Base-by-base conservation (phyloP, 1,140 invertebrate species). In the Macrotrachela quadricornifera region DNA sequence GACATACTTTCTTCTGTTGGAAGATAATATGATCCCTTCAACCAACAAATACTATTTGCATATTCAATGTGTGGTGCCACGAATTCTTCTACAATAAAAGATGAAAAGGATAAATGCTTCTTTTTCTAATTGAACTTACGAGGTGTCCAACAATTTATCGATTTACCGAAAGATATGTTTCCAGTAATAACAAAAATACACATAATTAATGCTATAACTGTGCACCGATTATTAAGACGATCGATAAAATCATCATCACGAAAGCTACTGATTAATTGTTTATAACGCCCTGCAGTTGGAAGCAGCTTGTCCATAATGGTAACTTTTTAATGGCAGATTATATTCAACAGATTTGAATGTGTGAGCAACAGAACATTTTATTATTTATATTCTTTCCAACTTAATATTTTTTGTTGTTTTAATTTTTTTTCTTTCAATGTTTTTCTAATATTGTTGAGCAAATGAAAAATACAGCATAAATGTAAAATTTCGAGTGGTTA, bases 161-260 rank as follows among this genome's bases (percentile, higher is more conserved):
- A 85, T 58, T 83, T 79, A 10, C 87, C 87, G 3, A 90, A 84
- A 66, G 80, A 90, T 69, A 91, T 85, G 56, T 87, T 75, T 15
- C 79, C 81, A 0, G 86, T 88, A 52, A 90, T 78, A 52, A 91
- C 64, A 36, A 83, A 86, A 64, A 81, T 85, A 38, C 79, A 79
- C 50, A 91, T 71, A 38, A 88, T 67, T 13, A 81, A 81, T 15
- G 84, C 80, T 6, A 85, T 90, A 63, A 90, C 60, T 1, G 60
- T 59, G 10, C 45, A 59, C 38, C 58, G 46, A 46, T 60, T 60
- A 18, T 58, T 59, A 6, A 60, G 39, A 40, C 60, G 56, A 44
- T 62, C 61, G 10, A 59, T 46, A 41, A 50, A 55, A 50, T 62
- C 61, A 46, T 62, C 61, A 50, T 61, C 60, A 47, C 73, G 43